These are phyloP conservation scores for Trichechus manatus DNA, from an alignment of 2,113 vertebrate genomes.

Conservation along the genomic window DNA sequence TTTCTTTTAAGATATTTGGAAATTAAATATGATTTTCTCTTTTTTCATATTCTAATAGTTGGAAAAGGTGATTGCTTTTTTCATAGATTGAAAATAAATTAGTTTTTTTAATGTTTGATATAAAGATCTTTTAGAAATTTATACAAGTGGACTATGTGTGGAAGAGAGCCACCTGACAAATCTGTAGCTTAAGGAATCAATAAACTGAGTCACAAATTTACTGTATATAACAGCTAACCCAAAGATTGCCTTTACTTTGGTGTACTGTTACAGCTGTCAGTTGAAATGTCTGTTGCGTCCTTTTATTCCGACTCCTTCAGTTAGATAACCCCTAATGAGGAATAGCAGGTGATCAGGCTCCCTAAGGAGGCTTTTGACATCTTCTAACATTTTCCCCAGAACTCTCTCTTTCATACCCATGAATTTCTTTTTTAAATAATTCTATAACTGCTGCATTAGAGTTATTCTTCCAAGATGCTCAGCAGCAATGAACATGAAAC, in stretches of 20 bases:
- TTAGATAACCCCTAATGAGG: background rate
- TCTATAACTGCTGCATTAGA: background rate
- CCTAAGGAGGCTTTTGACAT: background rate
- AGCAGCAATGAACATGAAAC: background rate
- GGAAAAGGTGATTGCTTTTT: background rate
- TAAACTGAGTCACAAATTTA: background rate
- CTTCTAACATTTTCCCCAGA: background rate
- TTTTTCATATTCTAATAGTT: background rate
- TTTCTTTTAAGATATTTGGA: background rate
- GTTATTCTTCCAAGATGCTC: background rate
- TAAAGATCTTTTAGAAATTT: background rate
- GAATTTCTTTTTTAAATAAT: background rate
- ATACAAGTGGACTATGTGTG: background rate
- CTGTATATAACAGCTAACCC: background rate
- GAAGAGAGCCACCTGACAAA: background rate
- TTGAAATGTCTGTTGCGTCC: background rate
- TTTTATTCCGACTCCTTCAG: background rate
- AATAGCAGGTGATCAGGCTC: background rate
- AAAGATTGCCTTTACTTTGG: background rate
- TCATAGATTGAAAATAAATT: background rate
- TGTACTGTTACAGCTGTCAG: background rate
- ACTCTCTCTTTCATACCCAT: background rate
- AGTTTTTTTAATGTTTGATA: background rate
- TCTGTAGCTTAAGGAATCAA: conserved; percentile 17
- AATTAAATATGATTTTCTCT: background rate